These are phyloP conservation scores for Lacerta viridis DNA, from an alignment of 2,797 vertebrate genomes.

Conservation along the genomic window DNA sequence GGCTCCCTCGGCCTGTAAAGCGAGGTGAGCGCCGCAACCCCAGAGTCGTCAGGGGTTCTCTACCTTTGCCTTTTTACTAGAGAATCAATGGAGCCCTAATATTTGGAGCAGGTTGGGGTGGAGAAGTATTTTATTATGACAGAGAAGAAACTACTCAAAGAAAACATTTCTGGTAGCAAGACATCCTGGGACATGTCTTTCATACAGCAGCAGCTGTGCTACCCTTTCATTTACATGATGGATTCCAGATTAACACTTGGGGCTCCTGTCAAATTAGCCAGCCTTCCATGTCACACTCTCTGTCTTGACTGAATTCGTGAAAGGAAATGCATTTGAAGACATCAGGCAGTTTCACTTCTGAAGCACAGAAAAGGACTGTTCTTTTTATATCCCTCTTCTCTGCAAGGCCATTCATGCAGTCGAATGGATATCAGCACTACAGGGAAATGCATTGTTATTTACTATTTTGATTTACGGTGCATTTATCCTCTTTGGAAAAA, in stretches of 20 bases:
- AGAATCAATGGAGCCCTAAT: slow-evolving; percentile 58
- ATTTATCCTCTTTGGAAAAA: slow-evolving; percentile 2
- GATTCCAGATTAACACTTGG: slow-evolving; percentile 74
- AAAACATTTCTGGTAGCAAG: slow-evolving; percentile 74
- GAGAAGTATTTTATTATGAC: slow-evolving; percentile 56
- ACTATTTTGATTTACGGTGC: background rate
- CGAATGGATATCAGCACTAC: background rate
- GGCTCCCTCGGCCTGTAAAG: too few species aligned
- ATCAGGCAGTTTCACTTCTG: slow-evolving; percentile 24
- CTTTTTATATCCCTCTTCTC: slow-evolving; percentile 31
- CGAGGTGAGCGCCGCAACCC: too few species aligned
- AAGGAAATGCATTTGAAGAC: slow-evolving; percentile 48
- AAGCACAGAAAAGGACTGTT: slow-evolving; percentile 19
- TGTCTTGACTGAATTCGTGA: slow-evolving; percentile 33
- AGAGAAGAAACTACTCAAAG: slow-evolving; percentile 63
- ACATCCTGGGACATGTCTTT: slow-evolving; percentile 69
- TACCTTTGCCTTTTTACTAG: slow-evolving; percentile 27
- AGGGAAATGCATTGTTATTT: slow-evolving; percentile 2
- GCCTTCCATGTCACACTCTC: slow-evolving; percentile 56
- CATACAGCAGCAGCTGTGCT: slow-evolving; percentile 73
- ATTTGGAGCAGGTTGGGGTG: slow-evolving; percentile 67
- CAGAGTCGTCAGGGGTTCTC: too few species aligned
- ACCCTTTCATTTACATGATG: slow-evolving; percentile 70
- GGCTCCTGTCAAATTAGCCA: slow-evolving; percentile 62
- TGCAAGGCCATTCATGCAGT: slow-evolving; percentile 40